phyloP scores from a whole-genome alignment of 2,888 invertebrate genomes.

The Eupeodes luniger region DNA sequence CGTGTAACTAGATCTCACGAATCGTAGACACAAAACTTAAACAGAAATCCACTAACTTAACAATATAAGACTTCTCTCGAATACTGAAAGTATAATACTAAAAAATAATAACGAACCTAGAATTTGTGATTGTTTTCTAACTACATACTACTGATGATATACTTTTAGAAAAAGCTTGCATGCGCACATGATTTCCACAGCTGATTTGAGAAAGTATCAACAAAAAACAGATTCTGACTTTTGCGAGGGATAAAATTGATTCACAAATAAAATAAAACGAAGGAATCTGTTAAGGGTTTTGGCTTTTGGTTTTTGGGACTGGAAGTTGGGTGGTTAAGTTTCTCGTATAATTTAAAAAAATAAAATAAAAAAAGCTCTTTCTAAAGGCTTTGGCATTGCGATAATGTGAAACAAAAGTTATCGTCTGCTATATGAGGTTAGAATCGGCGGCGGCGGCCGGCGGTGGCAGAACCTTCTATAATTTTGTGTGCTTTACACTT shows the following conservation, averaged over 20 bases:
- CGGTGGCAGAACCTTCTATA: background rate
- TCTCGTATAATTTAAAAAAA: too few species aligned
- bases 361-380: constrained; percentile 3
- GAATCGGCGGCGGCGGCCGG: too few species aligned
- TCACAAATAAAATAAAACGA: background rate
- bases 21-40: background rate
- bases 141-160: background rate
- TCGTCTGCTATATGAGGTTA: background rate
- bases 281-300: background rate
- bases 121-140: constrained; percentile 24
- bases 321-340: background rate
- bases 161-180: constrained; percentile 45
- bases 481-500: background rate
- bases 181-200: constrained; percentile 44
- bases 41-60: background rate
- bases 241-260: constrained; percentile 3
- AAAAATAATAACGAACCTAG: constrained; percentile 17
- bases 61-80: constrained; percentile 19
- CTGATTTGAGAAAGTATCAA: constrained; percentile 30
- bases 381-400: background rate
- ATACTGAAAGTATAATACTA: constrained; percentile 46
- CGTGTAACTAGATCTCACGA: background rate
- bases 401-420: background rate
- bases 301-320: too few species aligned
- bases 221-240: background rate